Evolutionary conservation across 2,888 invertebrate species (phyloP), one percentile per base, ranked within the genome.

Genomic region (Agrochola circellaris): DNA sequence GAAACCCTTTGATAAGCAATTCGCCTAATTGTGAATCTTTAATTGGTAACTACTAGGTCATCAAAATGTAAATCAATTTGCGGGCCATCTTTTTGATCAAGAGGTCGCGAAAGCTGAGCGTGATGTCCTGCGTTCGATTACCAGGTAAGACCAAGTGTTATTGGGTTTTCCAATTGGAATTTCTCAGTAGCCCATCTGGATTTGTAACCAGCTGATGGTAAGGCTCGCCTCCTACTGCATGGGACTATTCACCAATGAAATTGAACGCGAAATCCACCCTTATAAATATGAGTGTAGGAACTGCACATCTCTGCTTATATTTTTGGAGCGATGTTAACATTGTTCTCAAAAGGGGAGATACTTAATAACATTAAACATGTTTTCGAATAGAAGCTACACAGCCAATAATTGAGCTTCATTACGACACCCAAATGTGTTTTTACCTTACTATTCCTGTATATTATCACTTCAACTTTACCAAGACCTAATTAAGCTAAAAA

Each of bases 401-500:
- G 0, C 23, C 34, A 17, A n/a, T n/a, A n/a, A 66, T 51, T 11
- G 5, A 34, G 15, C 23, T 26, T 54, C 3, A 68, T 79, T 45
- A 61, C 2, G 48, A 64, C 42, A 17, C 1, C 20, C 17, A n/a
- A 54, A 80, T 58, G 9, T 26, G 51, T 51, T 45, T 51, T 26
- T 23, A 5, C 48, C 62, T 82, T 51, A 75, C 76, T 66, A 42
- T 54, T 75, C 51, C 30, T 75, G 23, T 54, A 62, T 58, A 73
- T 45, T 73, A 69, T 69, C 11, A 72, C 77, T 56, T 42, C 26
- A 51, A 78, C 23, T 7, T 60, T 42, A 26, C 26, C 54, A 61
- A 42, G 34, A 66, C 60, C 34, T 17, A 84, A 84, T 85, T 73
- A 75, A 67, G 38, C 34, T 66, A 62, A 76, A 48, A 65, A 68